Percentiles rank a stretch among this genome's conserved stretches.
Conservation (phyloP, 2,113 vertebrate genomes). For the Cettia cetti region DNA sequence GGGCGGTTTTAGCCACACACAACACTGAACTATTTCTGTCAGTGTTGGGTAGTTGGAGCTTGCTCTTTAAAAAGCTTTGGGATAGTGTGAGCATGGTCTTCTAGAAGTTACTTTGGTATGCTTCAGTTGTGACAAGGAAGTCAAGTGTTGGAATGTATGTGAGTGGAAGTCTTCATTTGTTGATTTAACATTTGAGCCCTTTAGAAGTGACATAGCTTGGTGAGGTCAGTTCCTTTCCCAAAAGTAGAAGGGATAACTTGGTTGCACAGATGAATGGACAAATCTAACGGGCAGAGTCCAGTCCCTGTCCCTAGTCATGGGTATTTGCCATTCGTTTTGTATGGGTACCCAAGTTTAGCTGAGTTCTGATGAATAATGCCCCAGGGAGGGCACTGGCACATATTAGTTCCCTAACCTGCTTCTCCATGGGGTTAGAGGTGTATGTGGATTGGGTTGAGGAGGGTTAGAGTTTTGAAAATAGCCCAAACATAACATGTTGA, state of each 20-base stretch:
- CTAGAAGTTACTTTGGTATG: neutral
- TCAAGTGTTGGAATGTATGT: neutral
- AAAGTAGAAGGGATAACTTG: neutral
- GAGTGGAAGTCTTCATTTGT: neutral
- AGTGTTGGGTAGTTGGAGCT: neutral
- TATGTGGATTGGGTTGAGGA: neutral
- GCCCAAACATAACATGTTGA: neutral
- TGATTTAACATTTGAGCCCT: neutral
- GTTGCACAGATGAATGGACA: neutral
- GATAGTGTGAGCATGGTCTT: neutral
- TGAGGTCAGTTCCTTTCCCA: neutral
- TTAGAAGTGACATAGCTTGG: neutral
- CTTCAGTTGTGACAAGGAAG: neutral
- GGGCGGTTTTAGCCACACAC: rapidly evolving
- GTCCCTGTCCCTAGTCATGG: rapidly evolving
- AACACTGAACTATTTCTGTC: neutral
- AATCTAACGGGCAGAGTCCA: neutral
- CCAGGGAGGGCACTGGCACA: neutral
- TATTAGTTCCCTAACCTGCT: neutral
- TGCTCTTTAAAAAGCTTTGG: neutral
- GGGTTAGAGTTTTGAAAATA: neutral
- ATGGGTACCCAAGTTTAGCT: neutral
- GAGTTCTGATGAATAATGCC: rapidly evolving
- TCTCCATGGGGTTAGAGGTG: neutral
- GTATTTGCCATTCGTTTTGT: neutral